Evolutionary conservation across 1,140 invertebrate genomes (phyloP).

Genomic region (Temnothorax curvispinosus): DNA sequence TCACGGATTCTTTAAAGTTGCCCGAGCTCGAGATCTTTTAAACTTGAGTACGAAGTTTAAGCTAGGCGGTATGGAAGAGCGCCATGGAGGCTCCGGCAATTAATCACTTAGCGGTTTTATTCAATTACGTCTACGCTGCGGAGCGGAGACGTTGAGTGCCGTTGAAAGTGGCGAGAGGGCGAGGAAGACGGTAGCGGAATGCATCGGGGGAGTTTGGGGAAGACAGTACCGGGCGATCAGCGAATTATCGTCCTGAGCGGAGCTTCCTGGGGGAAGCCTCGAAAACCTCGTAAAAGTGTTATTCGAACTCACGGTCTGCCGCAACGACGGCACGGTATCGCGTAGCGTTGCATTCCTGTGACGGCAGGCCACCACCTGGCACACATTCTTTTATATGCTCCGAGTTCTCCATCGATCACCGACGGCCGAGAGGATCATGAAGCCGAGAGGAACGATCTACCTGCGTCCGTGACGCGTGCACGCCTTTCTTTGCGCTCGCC

Average conservation of each 20-base stretch:
- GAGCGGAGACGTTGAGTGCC: slow-evolving; percentile 70
- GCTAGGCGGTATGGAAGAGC: slow-evolving; percentile 64
- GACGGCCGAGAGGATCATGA: slow-evolving; percentile 53
- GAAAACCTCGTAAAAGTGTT: slow-evolving; percentile 61
- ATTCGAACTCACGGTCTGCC: slow-evolving; percentile 54
- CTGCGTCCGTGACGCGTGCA: slow-evolving; percentile 35
- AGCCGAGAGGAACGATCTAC: slow-evolving; percentile 72
- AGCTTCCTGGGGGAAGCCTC: background rate
- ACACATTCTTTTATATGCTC: background rate
- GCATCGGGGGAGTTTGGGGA: background rate
- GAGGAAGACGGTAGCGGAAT: slow-evolving; percentile 28
- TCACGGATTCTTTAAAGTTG: slow-evolving; percentile 52
- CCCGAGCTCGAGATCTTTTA: slow-evolving; percentile 61
- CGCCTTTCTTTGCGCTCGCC: background rate
- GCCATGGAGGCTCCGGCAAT: slow-evolving; percentile 75
- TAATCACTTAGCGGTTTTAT: slow-evolving; percentile 84
- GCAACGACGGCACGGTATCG: background rate
- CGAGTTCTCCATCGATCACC: slow-evolving; percentile 81
- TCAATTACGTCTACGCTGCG: slow-evolving; percentile 79
- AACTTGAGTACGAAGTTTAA: slow-evolving; percentile 66
- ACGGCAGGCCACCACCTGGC: slow-evolving; percentile 1
- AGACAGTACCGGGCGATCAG: background rate
- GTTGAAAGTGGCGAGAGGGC: slow-evolving; percentile 37
- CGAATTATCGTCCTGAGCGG: slow-evolving; percentile 23
- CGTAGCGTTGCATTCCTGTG: background rate